phyloP scores from a whole-genome alignment of 1,140 invertebrate species.

The Drosophila pachea region DNA sequence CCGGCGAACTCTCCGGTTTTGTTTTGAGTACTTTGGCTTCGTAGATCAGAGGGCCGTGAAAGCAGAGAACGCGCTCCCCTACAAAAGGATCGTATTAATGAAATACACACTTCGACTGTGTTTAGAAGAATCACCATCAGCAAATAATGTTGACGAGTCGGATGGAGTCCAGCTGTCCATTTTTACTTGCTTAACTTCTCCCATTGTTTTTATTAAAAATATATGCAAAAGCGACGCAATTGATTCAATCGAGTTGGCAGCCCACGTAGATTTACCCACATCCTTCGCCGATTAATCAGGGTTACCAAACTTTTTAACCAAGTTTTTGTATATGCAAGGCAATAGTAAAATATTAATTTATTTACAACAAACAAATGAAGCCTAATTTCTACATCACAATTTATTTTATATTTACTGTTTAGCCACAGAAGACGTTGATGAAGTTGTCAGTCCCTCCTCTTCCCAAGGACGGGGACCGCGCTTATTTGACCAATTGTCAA shows the following conservation, averaged over 20 bases:
- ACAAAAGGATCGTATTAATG: constrained; percentile 21
- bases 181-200: constrained; percentile 65
- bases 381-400: constrained; percentile 6
- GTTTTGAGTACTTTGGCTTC: constrained; percentile 96
- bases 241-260: constrained; percentile 37
- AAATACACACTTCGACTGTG: background rate
- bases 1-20: constrained; percentile 88
- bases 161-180: constrained; percentile 46
- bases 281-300: constrained; percentile 12
- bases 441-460: constrained; percentile 67
- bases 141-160: constrained; percentile 80
- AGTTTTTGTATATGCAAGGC: too few species aligned
- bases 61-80: constrained; percentile 98
- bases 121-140: constrained; percentile 80
- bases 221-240: constrained; percentile 34
- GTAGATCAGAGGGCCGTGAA: constrained; percentile 96
- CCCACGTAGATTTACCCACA: background rate
- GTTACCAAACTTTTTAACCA: constrained; percentile 1
- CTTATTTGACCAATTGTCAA: constrained; percentile 89
- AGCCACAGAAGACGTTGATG: background rate
- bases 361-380: constrained; percentile 36
- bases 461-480: constrained; percentile 90
- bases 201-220: constrained; percentile 54
- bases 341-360: constrained; percentile 15
- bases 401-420: constrained; percentile 44